Base-by-base conservation (phyloP, 1,140 invertebrate species). In the Nixonia krombeini region DNA sequence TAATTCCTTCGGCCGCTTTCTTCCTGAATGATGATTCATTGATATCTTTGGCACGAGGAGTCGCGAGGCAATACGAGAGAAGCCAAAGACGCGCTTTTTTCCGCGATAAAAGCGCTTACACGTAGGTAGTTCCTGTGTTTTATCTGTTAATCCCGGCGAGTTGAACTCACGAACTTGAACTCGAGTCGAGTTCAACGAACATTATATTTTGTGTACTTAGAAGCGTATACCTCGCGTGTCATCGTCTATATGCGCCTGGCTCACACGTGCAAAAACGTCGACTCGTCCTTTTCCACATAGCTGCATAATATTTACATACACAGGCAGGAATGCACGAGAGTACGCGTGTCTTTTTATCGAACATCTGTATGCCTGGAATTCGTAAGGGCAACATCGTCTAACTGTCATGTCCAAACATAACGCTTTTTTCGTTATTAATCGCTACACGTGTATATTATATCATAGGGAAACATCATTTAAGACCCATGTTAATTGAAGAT, bases 151-250 rank as follows among this genome's bases (percentile, higher is more conserved):
- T 70, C 68, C 68, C 55, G 57, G 56, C 51, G 44, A 49, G 35
- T 62, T 68, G 70, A 72, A 72, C 70, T 68, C 61, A 65, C 64
- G 70, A 72, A 72, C 64, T 68, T 72, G 70, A 72, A 72, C 70
- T 65, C 59, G 37, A 62, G 47, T 56, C 56, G 65, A 61, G 70
- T 72, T 72, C 64, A 72, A 72, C 65, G 70, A 65, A 72, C 64
- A 72, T 72, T 68, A 72, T 65, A 72, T 64, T 72, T 72, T 57
- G 64, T 64, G 70, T 72, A 72, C 65, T 72, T 55, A 68, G 61
- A 67, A 67, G 59, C 58, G 70, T 68, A 70, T 61, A 64, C 51
- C 55, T 72, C 62, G 65, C 70, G 65, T 68, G 70, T 72, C 70
- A 72, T 72, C 70, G 61, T 67, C 63, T 68, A 53, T 64, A 72